Base-by-base conservation (phyloP, 2,888 invertebrate genomes). In the Melipona bicolor region DNA sequence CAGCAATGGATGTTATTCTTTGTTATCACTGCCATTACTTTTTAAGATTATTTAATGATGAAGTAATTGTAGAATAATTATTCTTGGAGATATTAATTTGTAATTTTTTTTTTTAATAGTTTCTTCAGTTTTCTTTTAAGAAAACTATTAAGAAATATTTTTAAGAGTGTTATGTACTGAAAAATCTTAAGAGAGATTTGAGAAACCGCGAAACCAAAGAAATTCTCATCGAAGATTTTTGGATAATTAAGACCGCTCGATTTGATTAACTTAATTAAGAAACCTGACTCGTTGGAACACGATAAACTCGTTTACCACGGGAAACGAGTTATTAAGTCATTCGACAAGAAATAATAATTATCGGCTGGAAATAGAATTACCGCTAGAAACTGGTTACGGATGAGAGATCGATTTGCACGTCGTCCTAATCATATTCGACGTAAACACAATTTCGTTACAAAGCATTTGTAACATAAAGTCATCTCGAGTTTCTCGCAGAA, bases 241-340 rank as follows among this genome's bases (percentile, higher is more conserved):
- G n/a, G 19, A 13, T 21, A 19, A 70, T 62, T 24, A 43, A 36
- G 15, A 24, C 17, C n/a, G 62, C 64, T 77, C 70, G 70, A 70
- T 71, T 64, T 54, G 50, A 54, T 54, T 50, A 19, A 52, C 24
- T 77, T 69, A 77, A 70, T 70, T 43, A 21, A 64, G 11, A 27
- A 52, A 61, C 6, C 62, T 50, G 43, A 1, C 49, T n/a, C 24
- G n/a, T 59, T 65, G 56, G 56, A 49, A 11, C 54, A 56, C 19
- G 49, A 62, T 50, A 72, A 78, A 78, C 72, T 65, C 56, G 72
- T 78, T 72, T 50, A n/a, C 56, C 15, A 65, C 43, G 77, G 50
- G 64, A 72, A 72, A 36, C 27, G 72, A 78, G 72, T 78, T 78
- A 65, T 78, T 78, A 71, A 77, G 77, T 77, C 64, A 72, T 65